Percentiles rank a stretch among this genome's conserved stretches.
Conservation (phyloP, 2,797 vertebrate species). For the Rhinophrynus dorsalis region DNA sequence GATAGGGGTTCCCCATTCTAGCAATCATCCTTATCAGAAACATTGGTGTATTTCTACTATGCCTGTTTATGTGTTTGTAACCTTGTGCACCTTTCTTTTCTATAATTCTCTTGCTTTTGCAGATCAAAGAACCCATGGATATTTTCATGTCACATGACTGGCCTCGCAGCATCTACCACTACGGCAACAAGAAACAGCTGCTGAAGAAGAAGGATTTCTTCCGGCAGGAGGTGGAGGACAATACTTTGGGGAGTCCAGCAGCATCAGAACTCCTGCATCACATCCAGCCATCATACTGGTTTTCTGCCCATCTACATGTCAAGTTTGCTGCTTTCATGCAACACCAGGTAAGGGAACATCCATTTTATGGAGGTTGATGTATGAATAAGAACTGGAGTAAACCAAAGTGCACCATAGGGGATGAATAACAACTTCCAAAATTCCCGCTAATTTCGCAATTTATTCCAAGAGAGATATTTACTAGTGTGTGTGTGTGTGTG, state of each 20-base stretch:
- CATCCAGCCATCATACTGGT: slow-evolving; percentile 92
- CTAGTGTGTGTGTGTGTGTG: no score
- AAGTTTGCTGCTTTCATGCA: slow-evolving; percentile 95
- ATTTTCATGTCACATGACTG: slow-evolving; percentile 96
- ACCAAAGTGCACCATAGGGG: no score
- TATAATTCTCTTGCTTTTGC: background rate
- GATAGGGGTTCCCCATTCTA: no score
- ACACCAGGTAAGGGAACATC: slow-evolving; percentile 76
- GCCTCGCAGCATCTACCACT: slow-evolving; percentile 92
- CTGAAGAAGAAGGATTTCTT: slow-evolving; percentile 90
- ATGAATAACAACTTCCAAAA: no score
- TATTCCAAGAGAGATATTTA: no score
- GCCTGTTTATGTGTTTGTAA: no score
- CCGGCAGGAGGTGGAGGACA: slow-evolving; percentile 88
- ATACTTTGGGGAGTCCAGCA: slow-evolving; percentile 87
- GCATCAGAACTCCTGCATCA: slow-evolving; percentile 88
- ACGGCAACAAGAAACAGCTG: slow-evolving; percentile 85
- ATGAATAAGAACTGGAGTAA: no score
- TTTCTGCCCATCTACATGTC: slow-evolving; percentile 95
- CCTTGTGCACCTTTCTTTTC: no score
- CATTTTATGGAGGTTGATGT: no score
- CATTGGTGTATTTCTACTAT: no score
- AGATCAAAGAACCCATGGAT: slow-evolving; percentile 89
- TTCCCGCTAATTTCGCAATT: no score
- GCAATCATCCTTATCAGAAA: no score